Conservation (phyloP, 2,797 vertebrate species). For the Cheirogaleus major region DNA sequence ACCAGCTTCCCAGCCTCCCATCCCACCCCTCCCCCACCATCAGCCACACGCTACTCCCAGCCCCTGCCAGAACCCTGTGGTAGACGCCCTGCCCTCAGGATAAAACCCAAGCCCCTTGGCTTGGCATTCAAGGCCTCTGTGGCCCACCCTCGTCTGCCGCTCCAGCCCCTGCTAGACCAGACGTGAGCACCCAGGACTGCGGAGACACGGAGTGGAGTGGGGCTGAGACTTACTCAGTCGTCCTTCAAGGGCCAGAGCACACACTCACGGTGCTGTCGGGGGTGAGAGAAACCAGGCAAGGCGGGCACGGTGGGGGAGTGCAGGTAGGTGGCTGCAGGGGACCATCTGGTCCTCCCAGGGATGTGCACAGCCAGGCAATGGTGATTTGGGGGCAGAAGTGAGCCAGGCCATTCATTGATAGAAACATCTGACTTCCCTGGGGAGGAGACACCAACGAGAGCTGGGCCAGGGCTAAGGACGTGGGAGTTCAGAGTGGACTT, state of each 20-base stretch:
- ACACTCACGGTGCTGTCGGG: background rate
- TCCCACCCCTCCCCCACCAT: fast-evolving
- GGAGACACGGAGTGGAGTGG: background rate
- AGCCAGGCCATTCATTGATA: too few species aligned
- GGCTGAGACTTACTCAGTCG: background rate
- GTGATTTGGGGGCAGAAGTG: too few species aligned
- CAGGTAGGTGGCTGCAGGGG: background rate
- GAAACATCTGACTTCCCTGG: background rate
- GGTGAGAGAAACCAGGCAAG: background rate
- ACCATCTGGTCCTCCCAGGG: background rate
- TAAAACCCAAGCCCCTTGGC: background rate
- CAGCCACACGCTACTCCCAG: background rate
- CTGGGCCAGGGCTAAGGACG: background rate
- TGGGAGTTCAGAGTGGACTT: background rate
- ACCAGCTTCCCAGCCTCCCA: background rate
- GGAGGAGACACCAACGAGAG: background rate
- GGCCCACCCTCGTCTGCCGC: background rate
- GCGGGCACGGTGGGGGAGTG: background rate
- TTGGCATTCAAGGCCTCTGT: background rate
- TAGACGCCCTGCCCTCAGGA: background rate
- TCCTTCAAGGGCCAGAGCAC: background rate
- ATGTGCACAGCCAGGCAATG: background rate
- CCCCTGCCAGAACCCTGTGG: background rate
- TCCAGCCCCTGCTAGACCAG: background rate
- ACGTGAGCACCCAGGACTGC: background rate